Conservation (phyloP, 2,888 invertebrate genomes). For the Nysson spinosus region DNA sequence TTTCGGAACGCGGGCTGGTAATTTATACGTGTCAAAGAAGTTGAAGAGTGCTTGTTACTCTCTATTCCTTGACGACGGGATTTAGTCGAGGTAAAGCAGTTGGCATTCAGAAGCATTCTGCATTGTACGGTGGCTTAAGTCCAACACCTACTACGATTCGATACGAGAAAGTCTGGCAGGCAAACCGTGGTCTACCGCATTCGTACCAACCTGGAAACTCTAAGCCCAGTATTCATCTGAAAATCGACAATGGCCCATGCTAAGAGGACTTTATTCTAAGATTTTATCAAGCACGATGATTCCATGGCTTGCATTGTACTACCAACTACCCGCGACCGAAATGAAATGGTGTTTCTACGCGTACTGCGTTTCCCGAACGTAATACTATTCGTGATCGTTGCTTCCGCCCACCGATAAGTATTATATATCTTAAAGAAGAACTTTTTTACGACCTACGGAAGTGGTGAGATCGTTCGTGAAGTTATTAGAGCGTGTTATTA, state of each 20-base stretch:
- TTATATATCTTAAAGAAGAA: too few species aligned
- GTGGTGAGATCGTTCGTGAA: conserved; percentile 12
- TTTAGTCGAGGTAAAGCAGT: conserved; percentile 8
- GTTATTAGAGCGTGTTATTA: conserved; percentile 16
- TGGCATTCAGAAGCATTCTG: conserved; percentile 22
- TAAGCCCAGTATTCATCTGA: conserved; percentile 28
- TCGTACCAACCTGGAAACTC: conserved; percentile 26
- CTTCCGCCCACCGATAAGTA: too few species aligned
- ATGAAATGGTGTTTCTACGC: background rate
- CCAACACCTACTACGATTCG: conserved; percentile 20
- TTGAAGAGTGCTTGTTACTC: conserved; percentile 24
- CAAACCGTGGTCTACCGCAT: conserved; percentile 10
- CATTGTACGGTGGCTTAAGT: conserved; percentile 44
- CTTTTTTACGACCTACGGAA: too few species aligned
- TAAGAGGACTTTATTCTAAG: conserved; percentile 28
- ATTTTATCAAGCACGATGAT: conserved; percentile 14
- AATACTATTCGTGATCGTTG: too few species aligned
- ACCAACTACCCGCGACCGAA: too few species aligned
- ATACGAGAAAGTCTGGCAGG: conserved; percentile 19
- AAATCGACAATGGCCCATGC: conserved; percentile 27
- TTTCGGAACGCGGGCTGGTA: background rate
- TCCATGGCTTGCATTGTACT: conserved; percentile 13
- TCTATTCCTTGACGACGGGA: conserved; percentile 15
- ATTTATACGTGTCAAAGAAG: conserved; percentile 18
- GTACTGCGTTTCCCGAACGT: background rate